Base-by-base conservation (phyloP, 1,140 invertebrate species). In the Oreohelix idahoensis region DNA sequence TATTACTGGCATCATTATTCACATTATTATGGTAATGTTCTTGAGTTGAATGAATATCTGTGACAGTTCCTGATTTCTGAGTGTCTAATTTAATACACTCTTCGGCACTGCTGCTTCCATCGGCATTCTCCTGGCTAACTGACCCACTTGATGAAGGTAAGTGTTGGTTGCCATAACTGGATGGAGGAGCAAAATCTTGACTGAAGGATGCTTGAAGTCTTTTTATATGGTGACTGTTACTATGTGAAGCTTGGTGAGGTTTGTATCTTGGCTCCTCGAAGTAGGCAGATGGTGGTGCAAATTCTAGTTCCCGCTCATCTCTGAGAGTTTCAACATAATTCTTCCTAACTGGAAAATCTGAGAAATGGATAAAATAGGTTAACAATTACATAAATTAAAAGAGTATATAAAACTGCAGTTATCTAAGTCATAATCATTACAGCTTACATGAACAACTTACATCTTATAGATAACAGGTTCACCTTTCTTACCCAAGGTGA, bases 221-320 rank as follows among this genome's bases (percentile, higher is more conserved):
- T 29, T 77, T 32, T 58, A 77, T 13, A 5, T 23, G 75, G 15
- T 11, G 2, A 32, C 13, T 53, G 32, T 77, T 17, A n/a, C n/a
- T n/a, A n/a, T n/a, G 2, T 35, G 49, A 53, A 32, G 32, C 36
- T 49, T 35, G 36, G 49, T 45, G 20, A 77, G 23, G 49, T 29
- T 29, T 77, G 45, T 29, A 2, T 35, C 32, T 32, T 32, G 63
- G 29, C 29, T 66, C n/a, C 32, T 66, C 63, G 76, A 84, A 86
- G 83, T 88, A 87, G 29, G 85, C 81, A 53, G 84, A 79, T 20
- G 87, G 87, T 29, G 87, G 88, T 49, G 87, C 88, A 85, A 89
- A 89, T 58, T 88, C 86, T 15, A 66, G n/a, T 26, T 86, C 79
- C 75, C 87, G 86, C 66, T 89, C 88, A 38, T 85, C 74, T 69